Base-by-base conservation (phyloP, 2,797 vertebrate genomes). In the Echiichthys vipera region DNA sequence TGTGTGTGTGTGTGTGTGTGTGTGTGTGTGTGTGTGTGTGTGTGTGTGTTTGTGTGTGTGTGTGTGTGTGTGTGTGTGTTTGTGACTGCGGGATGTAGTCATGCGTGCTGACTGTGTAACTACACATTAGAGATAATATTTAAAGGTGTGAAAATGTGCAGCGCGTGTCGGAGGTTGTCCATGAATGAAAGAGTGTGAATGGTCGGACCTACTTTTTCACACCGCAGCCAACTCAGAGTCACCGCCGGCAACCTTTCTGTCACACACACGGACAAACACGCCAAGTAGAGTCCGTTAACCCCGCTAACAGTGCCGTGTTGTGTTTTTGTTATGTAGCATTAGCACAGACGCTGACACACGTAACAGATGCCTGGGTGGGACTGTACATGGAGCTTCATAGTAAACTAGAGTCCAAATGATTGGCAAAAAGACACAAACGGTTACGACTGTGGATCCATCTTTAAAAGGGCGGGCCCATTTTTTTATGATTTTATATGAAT, bases 161-260 rank as follows among this genome's bases (percentile, higher is more conserved):
- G 42, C 24, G 15, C 57, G 53, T 83, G 72, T 84, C 57, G 46
- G 63, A 79, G 72, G 51, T 63, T 65, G 47, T 54, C 39, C 68
- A 53, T 89, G 81, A 83, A 87, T 85, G 77, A 78, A 65, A 63
- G 34, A 40, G 22, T 39, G 73, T 75, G 56, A 65, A 53, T 45
- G 66, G 51, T 80, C 29, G 92, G 92, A 92, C 92, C 92, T 91
- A 93, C 73, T 93, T 93, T 89, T 69, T 55, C 55, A 18, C 55
- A 18, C 80, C 57, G 83, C 74, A 74, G 85, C 66, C 65, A 63
- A 50, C 73, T 58, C 77, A 43, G 27, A 77, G 71, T 78, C 69
- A 24, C 64, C 50, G 66, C 73, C 53, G 37, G 18, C 73, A 7
- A 27, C 40, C 43, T 40, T 14, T 24, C 54, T 62, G 18, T 22